Base-by-base conservation (phyloP, 2,888 invertebrate species). In the Eubasilissa splendida region DNA sequence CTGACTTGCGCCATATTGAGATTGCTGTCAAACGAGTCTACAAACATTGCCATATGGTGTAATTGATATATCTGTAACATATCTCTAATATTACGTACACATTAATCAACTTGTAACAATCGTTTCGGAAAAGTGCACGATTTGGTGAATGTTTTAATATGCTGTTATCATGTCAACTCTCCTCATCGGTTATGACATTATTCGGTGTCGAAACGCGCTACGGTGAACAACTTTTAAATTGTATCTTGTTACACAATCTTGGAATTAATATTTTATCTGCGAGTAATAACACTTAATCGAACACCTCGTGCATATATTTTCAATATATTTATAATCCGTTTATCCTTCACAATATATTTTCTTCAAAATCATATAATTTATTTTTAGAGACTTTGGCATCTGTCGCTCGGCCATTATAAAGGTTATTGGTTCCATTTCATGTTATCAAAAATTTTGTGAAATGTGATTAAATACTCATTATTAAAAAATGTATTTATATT, bases 1-100 rank as follows among this genome's bases (percentile, higher is more conserved):
- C 75, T 74, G 10, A 54, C 52, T 31, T 22, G 31, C 66, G 75
- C 74, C 74, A 65, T 79, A 66, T 74, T 79, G 79, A 75, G 59
- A 80, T 82, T 82, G 80, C 80, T 82, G 80, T 71, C 76, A 81
- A 81, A 81, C 77, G 73, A 78, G 65, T 70, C 60, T 77, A 77
- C 80, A 80, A 80, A 80, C 76, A 79, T 14, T 60, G 80, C 78
- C 83, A 83, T 83, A 83, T 83, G 83, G 80, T 71, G 73, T 83
- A 80, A 83, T 83, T 83, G 80, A 78, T 70, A 70, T 70, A 70
- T 80, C 75, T 50, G n/a, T 42, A 42, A 59, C 70, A 22, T 76
- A 70, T 70, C 79, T 53, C 14, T 66, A 14, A 75, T 79, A 79
- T 75, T 74, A 73, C 74, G 42, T 22, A 56, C 56, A 22, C 68